Base-by-base conservation (phyloP, 2,113 vertebrate genomes). In the Trichechus manatus region DNA sequence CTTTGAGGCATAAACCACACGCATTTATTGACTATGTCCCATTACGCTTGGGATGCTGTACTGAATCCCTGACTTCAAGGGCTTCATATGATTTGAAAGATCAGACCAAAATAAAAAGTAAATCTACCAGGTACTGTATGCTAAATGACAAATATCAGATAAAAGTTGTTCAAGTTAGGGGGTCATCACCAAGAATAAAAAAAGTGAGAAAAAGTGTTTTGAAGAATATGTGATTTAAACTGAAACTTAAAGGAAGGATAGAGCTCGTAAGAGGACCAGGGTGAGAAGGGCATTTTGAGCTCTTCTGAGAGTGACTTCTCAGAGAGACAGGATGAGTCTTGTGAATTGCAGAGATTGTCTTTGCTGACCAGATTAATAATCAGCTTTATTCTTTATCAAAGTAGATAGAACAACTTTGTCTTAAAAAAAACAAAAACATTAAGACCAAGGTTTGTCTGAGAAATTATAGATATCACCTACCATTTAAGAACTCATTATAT, bases 401-500 rank as follows among this genome's bases (percentile, higher is more conserved):
- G 33, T 11, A 86, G 79, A 85, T 44, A 50, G 42, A 79, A 88
- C 31, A 93, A 47, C 20, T 96, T 64, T 93, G 10, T 23, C 44
- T 90, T 93, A 84, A 70, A 33, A 87, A 56, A 15, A 56, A 17
- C 10, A 93, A 96, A 78, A 59, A 68, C 63, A 11, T 64, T 44
- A 75, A 91, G 78, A 36, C 77, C 74, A 75, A 19, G 56, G 47
- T 74, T 39, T 81, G 25, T 39, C n/a, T 63, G 61, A 91, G 20
- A 29, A 70, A 63, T 61, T 94, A 91, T 9, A 96, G 29, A 92
- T 97, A 85, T 47, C 1, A 19, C 39, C 91, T 94, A 82, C 27
- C 87, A 95, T 78, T 84, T 89, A 92, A 83, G 63, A 66, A 1
- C 39, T 94, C 23, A 82, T 96, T 91, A 96, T 61, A 95, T 96